phyloP scores from a whole-genome alignment of 2,888 invertebrate genomes.

The Mallateleia sp. region DNA sequence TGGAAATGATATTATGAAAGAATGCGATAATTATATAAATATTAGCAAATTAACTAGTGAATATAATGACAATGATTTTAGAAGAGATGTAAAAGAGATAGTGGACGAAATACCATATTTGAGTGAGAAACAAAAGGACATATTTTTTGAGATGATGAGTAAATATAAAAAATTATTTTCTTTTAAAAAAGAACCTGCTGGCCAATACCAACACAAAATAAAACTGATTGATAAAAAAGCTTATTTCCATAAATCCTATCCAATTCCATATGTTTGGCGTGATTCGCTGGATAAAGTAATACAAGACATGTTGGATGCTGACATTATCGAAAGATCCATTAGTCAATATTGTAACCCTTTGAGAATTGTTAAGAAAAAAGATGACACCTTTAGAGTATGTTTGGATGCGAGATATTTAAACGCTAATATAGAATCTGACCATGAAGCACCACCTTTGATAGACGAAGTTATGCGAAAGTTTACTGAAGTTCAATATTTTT shows the following conservation, averaged over 20 bases:
- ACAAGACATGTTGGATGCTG: slow-evolving; percentile 80
- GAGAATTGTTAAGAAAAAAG: slow-evolving; percentile 82
- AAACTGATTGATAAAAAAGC: background rate
- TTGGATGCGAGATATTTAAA: slow-evolving; percentile 78
- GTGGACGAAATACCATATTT: too few relatives aligned
- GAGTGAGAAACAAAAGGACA: background rate
- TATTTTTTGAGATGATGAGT: background rate
- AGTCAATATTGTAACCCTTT: slow-evolving; percentile 83
- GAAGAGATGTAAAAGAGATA: too few relatives aligned
- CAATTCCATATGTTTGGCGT: slow-evolving; percentile 82
- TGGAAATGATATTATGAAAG: too few relatives aligned
- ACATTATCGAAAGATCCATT: slow-evolving; percentile 81
- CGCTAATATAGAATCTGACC: slow-evolving; percentile 81
- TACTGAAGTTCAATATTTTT: slow-evolving; percentile 62
- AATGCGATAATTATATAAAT: too few relatives aligned
- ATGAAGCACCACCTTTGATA: slow-evolving; percentile 25
- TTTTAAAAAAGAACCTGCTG: background rate
- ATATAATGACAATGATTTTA: too few relatives aligned
- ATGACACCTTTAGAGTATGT: slow-evolving; percentile 74
- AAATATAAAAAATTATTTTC: background rate
- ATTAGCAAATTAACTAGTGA: too few relatives aligned
- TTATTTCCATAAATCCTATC: slow-evolving; percentile 76
- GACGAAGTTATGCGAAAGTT: slow-evolving; percentile 69
- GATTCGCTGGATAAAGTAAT: slow-evolving; percentile 79
- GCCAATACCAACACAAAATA: background rate